These are phyloP conservation scores for Copidosoma aretas DNA, from an alignment of 2,888 invertebrate species.

Conservation along the genomic window DNA sequence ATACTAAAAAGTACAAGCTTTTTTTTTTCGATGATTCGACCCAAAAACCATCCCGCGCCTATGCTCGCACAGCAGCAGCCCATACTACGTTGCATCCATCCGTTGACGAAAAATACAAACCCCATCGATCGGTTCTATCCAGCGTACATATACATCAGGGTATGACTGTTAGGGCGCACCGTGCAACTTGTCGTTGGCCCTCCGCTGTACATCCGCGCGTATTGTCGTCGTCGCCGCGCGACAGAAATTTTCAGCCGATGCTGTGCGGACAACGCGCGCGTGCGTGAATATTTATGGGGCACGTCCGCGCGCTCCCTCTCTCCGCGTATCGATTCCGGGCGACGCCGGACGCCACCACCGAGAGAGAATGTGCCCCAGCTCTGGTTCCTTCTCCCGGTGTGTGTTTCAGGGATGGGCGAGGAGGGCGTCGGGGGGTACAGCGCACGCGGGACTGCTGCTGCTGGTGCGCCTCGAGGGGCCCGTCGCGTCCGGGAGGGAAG, in stretches of 20 bases:
- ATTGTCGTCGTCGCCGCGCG: neutral
- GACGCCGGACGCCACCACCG: too few species aligned
- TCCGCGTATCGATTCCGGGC: constrained; percentile 38
- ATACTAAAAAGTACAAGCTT: too few species aligned
- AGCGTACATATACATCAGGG: neutral
- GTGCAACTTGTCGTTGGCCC: neutral
- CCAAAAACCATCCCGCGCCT: too few species aligned
- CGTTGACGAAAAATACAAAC: too few species aligned
- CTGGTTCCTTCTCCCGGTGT: neutral
- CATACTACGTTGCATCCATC: too few species aligned
- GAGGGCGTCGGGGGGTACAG: too few species aligned
- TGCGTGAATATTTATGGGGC: constrained; percentile 55
- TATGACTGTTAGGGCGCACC: too few species aligned
- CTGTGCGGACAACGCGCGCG: neutral
- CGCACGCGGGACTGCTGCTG: neutral
- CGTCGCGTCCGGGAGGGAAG: neutral
- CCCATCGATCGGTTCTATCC: neutral
- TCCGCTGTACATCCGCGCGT: too few species aligned
- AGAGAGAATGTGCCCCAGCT: neutral
- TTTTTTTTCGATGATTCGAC: too few species aligned
- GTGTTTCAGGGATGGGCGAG: neutral
- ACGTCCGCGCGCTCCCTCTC: constrained; percentile 43
- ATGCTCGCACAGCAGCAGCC: too few species aligned
- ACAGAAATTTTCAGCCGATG: neutral
- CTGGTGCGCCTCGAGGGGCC: neutral